These are phyloP conservation scores for Calyptomena viridis DNA, from an alignment of 2,113 vertebrate genomes.

Conservation along the genomic window DNA sequence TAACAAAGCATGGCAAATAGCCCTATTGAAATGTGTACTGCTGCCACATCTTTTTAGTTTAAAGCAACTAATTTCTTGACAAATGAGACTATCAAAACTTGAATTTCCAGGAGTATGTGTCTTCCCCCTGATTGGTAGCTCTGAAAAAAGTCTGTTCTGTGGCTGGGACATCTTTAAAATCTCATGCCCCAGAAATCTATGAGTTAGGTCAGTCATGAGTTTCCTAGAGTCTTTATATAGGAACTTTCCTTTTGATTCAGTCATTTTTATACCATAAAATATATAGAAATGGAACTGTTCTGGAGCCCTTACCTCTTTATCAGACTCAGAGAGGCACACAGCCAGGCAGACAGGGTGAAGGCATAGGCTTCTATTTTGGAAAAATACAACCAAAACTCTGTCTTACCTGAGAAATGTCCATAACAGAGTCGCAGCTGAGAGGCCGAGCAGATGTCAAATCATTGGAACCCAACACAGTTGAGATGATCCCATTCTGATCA, in stretches of 20 bases:
- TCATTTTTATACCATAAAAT: not conserved
- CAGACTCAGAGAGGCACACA: not conserved
- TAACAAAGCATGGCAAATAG: not conserved
- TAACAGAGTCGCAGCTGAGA: slow-evolving; percentile 95
- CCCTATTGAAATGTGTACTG: not conserved
- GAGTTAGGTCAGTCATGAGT: not conserved
- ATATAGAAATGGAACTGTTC: not conserved
- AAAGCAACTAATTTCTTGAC: not conserved
- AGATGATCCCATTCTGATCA: slow-evolving; percentile 97
- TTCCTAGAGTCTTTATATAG: not conserved
- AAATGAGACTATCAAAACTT: not conserved
- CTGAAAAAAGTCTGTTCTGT: not conserved
- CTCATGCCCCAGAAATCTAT: not conserved
- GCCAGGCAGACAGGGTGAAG: not conserved
- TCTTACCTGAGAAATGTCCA: slow-evolving; percentile 96
- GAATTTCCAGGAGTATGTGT: not conserved
- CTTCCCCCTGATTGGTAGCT: not conserved
- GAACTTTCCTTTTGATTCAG: not conserved
- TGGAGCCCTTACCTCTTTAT: not conserved
- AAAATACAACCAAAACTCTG: not conserved
- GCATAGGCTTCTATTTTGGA: not conserved
- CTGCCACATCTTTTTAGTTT: not conserved
- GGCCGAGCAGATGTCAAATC: slow-evolving; percentile 95
- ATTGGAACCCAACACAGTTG: slow-evolving; percentile 94
- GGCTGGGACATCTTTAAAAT: not conserved